phyloP scores from a whole-genome alignment of 2,888 invertebrate species.

The Diarsia dahlii region DNA sequence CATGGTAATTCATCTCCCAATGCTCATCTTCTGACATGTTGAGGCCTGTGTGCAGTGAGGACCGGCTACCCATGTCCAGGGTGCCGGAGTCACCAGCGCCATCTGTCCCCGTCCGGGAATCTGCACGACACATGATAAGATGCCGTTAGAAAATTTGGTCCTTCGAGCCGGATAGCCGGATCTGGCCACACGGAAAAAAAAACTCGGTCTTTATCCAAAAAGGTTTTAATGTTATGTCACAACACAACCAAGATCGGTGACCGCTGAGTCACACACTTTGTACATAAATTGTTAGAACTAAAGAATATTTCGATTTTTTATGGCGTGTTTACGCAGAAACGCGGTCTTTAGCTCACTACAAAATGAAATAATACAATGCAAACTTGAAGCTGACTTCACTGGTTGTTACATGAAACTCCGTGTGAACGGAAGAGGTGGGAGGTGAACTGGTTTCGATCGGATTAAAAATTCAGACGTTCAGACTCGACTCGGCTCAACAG shows the following conservation, averaged over 20 bases:
- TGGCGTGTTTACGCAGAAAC: slow-evolving; percentile 1
- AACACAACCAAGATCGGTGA: slow-evolving; percentile 18
- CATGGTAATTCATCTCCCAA: slow-evolving; percentile 97
- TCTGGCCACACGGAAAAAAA: neutral
- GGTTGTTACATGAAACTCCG: slow-evolving; percentile 29
- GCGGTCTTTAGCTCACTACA: slow-evolving; percentile 2
- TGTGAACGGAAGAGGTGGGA: slow-evolving; percentile 46
- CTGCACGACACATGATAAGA: slow-evolving; percentile 68
- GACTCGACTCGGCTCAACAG: slow-evolving; percentile 21
- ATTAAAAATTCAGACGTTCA: slow-evolving; percentile 48
- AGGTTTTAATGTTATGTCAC: slow-evolving; percentile 13
- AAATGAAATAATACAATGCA: slow-evolving; percentile 19
- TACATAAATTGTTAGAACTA: slow-evolving; percentile 10
- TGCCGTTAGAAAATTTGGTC: slow-evolving; percentile 11
- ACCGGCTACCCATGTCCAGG: slow-evolving; percentile 92
- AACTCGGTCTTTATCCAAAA: neutral
- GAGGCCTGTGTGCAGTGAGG: slow-evolving; percentile 90
- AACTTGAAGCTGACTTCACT: slow-evolving; percentile 27
- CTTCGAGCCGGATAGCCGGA: slow-evolving; percentile 20
- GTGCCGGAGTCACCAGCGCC: slow-evolving; percentile 84
- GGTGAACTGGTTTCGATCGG: slow-evolving; percentile 49
- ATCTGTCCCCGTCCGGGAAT: slow-evolving; percentile 81
- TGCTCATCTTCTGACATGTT: slow-evolving; percentile 91
- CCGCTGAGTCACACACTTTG: slow-evolving; percentile 13
- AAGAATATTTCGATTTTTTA: neutral